Evolutionary conservation across 2,113 vertebrate genomes (phyloP).

Genomic region (Cinclus mexicanus): DNA sequence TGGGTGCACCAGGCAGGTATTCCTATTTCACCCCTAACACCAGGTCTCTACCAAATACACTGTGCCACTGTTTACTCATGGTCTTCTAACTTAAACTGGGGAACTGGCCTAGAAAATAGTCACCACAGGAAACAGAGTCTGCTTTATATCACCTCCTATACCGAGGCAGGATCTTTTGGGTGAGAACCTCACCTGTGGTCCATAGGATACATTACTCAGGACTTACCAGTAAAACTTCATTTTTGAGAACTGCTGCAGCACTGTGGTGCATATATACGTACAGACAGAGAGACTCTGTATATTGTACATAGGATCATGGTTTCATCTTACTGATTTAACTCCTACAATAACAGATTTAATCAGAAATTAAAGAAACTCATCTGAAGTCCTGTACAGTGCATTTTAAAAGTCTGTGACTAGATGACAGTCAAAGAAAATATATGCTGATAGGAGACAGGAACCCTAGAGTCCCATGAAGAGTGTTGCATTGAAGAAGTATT

Average conservation of each 20-base stretch:
- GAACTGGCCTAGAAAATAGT: constrained; percentile 14
- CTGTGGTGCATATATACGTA: background rate
- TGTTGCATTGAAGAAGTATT: background rate
- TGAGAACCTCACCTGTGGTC: constrained; percentile 27
- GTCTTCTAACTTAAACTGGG: background rate
- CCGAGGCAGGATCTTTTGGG: background rate
- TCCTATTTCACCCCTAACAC: background rate
- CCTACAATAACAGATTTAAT: background rate
- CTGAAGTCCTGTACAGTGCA: background rate
- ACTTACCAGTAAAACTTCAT: background rate
- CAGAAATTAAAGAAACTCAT: background rate
- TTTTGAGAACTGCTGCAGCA: background rate
- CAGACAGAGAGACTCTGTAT: constrained; percentile 3
- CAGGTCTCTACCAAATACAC: background rate
- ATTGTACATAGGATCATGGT: background rate
- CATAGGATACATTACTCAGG: background rate
- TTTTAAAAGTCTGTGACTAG: background rate
- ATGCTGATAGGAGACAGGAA: background rate
- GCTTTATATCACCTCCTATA: constrained; percentile 18
- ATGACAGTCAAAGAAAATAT: background rate
- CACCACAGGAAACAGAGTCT: constrained; percentile 32
- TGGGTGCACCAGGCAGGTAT: background rate
- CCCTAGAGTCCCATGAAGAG: background rate
- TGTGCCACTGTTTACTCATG: background rate
- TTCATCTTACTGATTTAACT: constrained; percentile 25